These are phyloP conservation scores for Clarias laeviceps DNA, from an alignment of 2,797 vertebrate genomes.

Conservation along the genomic window DNA sequence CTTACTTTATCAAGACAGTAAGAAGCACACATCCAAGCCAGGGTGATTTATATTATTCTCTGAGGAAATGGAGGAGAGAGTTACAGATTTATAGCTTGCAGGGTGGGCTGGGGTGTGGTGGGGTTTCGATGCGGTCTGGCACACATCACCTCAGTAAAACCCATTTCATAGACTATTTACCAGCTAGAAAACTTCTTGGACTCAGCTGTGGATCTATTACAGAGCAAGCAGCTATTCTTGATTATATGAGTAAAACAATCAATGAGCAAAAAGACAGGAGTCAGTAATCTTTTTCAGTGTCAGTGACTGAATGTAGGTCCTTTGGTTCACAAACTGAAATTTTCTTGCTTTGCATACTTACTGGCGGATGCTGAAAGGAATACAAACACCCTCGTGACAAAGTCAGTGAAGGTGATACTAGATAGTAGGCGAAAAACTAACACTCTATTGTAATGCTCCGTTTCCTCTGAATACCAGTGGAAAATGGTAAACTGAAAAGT, in stretches of 20 bases:
- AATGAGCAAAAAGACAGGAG: background rate
- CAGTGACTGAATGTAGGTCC: background rate
- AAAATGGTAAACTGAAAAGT: background rate
- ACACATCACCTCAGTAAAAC: background rate
- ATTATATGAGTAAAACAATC: background rate
- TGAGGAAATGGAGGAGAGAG: background rate
- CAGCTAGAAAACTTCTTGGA: background rate
- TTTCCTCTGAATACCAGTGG: background rate
- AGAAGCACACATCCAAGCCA: background rate
- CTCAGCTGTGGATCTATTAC: background rate
- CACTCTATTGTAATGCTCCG: background rate
- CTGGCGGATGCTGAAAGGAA: background rate
- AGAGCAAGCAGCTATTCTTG: background rate
- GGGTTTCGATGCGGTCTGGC: background rate
- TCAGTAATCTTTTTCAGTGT: background rate
- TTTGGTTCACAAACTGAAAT: background rate
- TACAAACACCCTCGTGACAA: too few relatives aligned
- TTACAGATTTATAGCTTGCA: constrained; percentile 34
- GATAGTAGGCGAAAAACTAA: background rate
- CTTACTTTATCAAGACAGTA: background rate
- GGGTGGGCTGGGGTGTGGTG: background rate
- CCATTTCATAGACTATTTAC: background rate
- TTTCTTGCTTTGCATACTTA: background rate
- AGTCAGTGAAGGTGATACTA: background rate
- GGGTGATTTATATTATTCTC: constrained; percentile 18